Base-by-base conservation (phyloP, 2,888 invertebrate genomes). In the Chaitophorus viminalis region DNA sequence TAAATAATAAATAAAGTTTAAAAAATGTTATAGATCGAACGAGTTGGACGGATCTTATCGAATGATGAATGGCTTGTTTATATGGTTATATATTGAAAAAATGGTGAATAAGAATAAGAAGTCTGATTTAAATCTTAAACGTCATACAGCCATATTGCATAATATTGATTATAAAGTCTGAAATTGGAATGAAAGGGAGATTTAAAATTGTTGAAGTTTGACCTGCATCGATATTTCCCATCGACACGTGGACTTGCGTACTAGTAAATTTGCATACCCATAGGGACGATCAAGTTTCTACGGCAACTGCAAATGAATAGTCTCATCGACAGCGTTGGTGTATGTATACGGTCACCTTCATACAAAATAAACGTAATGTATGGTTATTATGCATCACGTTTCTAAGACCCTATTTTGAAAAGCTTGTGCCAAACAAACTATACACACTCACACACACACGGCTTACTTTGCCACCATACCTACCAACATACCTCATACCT, bases 381-480 rank as follows among this genome's bases (percentile, higher is more conserved):
- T 36, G 52, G 60, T 74, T 75, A 83, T 83, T 83, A 75, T 83
- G 54, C 74, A 54, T 82, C 52, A n/a, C 72, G 74, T 54, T 72
- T 82, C 72, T 17, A 29, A 70, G 72, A 82, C 79, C n/a, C 60
- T 79, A 65, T 79, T 81, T 33, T 36, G 68, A 81, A 81, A 79
- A 46, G 39, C 39, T 54, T 46, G 81, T 39, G 68, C 39, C 68
- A 21, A 81, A 81, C 68, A 21, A 39, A 68, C 25, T 60, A 33
- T 33, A 60, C 78, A 21, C 60, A 25, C 25, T 25, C 60, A 25
- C 60, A 8, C 70, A 29, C 70, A 31, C 70, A 17, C 54, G 78
- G 33, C 60, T 54, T 78, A 54, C 54, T 78, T 54, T 17, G 17
- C 33, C 60, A n/a, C 17, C n/a, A 36, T n/a, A 76, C n/a, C 25